A percentile compares a stretch with the other conserved stretches of the same genome.
phyloP scores from a whole-genome alignment of 23 tunicate species.

The Ascidia mentula region DNA sequence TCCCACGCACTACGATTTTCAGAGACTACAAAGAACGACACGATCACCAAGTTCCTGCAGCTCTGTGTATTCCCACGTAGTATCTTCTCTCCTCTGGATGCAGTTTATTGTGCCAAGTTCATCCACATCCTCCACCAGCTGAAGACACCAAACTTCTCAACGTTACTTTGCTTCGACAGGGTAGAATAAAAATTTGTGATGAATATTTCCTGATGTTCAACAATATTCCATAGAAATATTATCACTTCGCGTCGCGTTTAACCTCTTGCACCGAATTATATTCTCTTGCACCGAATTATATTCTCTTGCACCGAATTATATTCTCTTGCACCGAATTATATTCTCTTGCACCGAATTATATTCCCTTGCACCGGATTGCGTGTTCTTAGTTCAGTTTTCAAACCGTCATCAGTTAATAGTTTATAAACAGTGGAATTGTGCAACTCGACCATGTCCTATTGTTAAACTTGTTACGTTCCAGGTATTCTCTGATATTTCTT shows the following conservation, averaged over 20 bases:
- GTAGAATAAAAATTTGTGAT: conserved; percentile 29
- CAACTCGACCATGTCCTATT: neutral
- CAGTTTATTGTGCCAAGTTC: conserved; percentile 94
- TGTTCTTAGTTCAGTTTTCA: too few species aligned
- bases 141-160: conserved; percentile 87
- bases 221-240: too few species aligned
- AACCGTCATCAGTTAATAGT: too few species aligned
- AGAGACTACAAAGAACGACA: conserved; percentile 98
- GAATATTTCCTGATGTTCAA: too few species aligned
- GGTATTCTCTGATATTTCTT: conserved; percentile 93
- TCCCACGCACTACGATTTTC: too few species aligned
- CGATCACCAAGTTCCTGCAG: conserved; percentile 95
- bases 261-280: too few species aligned
- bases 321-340: too few species aligned
- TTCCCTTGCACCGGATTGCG: too few species aligned
- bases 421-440: neutral
- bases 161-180: conserved; percentile 93
- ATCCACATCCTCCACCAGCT: conserved; percentile 82
- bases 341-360: too few species aligned
- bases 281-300: too few species aligned
- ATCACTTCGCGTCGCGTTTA: too few species aligned
- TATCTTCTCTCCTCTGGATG: conserved; percentile 89
- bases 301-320: too few species aligned
- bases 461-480: neutral
- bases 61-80: conserved; percentile 93